Evolutionary conservation across 2,113 vertebrate genomes (phyloP).

Genomic region (Promerops cafer): DNA sequence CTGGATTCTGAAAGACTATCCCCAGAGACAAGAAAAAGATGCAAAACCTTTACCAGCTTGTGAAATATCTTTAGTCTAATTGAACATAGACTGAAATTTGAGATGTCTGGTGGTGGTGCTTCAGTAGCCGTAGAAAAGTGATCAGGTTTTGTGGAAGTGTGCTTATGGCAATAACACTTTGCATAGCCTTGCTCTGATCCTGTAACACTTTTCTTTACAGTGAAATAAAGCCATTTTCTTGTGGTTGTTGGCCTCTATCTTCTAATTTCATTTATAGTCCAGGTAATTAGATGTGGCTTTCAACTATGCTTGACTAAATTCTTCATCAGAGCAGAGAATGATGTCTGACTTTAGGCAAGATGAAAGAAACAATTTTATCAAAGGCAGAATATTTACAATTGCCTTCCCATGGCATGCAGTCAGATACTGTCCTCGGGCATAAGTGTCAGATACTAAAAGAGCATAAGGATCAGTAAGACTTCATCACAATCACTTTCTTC

Average conservation of each 20-base stretch:
- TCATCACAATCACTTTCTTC: not conserved
- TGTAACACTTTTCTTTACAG: not conserved
- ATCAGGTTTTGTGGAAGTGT: not conserved
- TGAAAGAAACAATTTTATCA: not conserved
- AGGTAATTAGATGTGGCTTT: not conserved
- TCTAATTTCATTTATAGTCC: not conserved
- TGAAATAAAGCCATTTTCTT: not conserved
- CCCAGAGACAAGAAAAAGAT: not conserved
- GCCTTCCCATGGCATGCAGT: not conserved
- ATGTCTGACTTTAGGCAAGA: not conserved
- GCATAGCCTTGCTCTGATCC: not conserved
- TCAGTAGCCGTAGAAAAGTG: not conserved
- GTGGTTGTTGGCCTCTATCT: not conserved
- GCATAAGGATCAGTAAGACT: not conserved
- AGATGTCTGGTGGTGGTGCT: not conserved
- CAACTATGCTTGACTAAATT: not conserved
- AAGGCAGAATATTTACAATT: not conserved
- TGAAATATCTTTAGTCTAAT: not conserved
- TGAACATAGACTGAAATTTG: not conserved
- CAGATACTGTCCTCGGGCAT: not conserved
- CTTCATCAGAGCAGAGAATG: not conserved
- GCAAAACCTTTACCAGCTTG: not conserved
- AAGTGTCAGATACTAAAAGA: not conserved
- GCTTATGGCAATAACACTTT: not conserved
- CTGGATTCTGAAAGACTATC: not conserved